Conservation (phyloP, 2,888 invertebrate genomes). For the Ophonus ardosiacus region DNA sequence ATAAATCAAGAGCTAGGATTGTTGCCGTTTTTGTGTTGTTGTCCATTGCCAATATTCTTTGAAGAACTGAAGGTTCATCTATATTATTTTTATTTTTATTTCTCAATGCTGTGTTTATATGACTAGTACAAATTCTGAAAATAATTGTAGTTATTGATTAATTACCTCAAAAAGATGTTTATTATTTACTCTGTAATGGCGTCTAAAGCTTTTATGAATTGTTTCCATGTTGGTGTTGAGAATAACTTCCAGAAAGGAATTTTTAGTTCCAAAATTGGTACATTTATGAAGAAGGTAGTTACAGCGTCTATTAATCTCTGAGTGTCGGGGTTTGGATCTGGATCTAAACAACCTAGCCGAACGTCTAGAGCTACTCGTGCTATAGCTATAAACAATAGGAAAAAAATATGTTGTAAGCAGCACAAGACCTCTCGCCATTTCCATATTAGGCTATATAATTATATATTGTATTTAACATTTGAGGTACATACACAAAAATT, state of each 20-base stretch:
- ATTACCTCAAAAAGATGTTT: too few relatives aligned
- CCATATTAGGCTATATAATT: too few relatives aligned
- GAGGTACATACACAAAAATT: too few relatives aligned
- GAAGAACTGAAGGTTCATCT: constrained; percentile 80
- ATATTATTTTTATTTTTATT: constrained; percentile 71
- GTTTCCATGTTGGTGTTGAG: constrained; percentile 80
- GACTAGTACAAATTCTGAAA: constrained; percentile 80
- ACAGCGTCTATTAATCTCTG: constrained; percentile 83
- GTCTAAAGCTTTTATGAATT: constrained; percentile 82
- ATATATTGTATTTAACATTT: too few relatives aligned
- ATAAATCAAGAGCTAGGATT: constrained; percentile 86
- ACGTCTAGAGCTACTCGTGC: constrained; percentile 83
- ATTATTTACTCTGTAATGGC: constrained; percentile 81
- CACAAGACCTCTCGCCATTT: too few relatives aligned
- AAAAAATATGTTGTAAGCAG: constrained; percentile 18
- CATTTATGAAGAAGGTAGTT: constrained; percentile 82
- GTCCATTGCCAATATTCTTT: constrained; percentile 80
- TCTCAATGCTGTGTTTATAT: constrained; percentile 79
- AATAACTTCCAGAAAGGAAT: constrained; percentile 84
- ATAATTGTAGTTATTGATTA: too few relatives aligned
- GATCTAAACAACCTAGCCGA: constrained; percentile 81
- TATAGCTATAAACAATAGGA: constrained; percentile 76
- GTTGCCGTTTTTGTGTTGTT: constrained; percentile 81
- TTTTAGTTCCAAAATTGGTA: constrained; percentile 81
- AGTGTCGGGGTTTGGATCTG: constrained; percentile 77